Evolutionary conservation across 2,113 vertebrate genomes (phyloP), one percentile per base, ranked within the genome.

Genomic region (Phalacrocorax carbo): DNA sequence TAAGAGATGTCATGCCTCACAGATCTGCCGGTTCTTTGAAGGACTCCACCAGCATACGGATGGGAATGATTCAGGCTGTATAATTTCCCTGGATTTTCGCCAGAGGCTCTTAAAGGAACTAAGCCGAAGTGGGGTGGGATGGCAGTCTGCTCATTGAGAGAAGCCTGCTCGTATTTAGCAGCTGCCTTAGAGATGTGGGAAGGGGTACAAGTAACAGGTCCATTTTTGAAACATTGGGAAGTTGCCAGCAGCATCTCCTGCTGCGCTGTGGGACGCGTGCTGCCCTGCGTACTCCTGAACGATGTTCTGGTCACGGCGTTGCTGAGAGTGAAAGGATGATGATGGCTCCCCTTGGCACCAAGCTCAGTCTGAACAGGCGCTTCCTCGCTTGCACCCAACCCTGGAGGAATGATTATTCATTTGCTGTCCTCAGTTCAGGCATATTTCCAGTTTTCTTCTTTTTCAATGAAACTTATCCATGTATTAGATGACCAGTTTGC

Each of bases 21-120:
- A 42, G 88, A 62, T 25, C 95, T 42, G 5, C 82, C 16, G 80
- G 29, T 58, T 77, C 94, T 94, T 65, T 88, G 92, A 57, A 90
- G 88, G 89, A 22, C 78, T 90, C 48, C 83, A 58, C 93, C 61
- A 51, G 69, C 81, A 89, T 51, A 94, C 48, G 95, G 95, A 75
- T 70, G 86, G 82, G 88, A 86, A 91, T 95, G 91, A 95, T 88
- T 89, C 91, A 95, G 76, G 36, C 94, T 77, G 64, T 54, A 81
- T 71, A 61, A 81, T 78, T 75, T 77, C 91, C 91, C 62, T 96
- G 95, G 89, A 51, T 48, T 86, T 62, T 25, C 0, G n/a, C 95
- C 93, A 96, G 83, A 66, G 38, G 52, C 86, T 89, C 64, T 89
- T 54, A 48, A 80, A 78, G 77, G 80, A 86, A 26, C 72, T 48